A percentile compares a stretch with the other conserved stretches of the same genome.
phyloP scores from a whole-genome alignment of 2,797 vertebrate genomes.

The Acipenser ruthenus region DNA sequence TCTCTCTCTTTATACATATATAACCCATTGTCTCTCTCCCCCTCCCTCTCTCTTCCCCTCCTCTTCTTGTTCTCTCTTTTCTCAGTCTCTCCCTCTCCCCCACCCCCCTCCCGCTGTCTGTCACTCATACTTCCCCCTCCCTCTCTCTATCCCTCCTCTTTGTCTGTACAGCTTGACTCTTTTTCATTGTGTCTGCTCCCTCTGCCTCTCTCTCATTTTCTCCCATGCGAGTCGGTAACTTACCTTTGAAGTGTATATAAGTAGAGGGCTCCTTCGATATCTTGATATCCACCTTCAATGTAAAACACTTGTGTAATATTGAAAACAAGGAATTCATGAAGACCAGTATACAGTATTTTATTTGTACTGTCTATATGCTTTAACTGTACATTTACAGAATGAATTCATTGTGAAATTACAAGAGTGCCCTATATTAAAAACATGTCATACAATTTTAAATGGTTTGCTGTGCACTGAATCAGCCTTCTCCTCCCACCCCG shows the following conservation, averaged over 20 bases:
- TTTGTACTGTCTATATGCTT: too few species aligned
- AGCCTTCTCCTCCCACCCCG: constrained; percentile 6
- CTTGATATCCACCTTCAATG: too few species aligned
- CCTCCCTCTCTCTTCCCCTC: neutral
- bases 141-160: neutral
- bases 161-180: too few species aligned
- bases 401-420: neutral
- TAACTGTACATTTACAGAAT: neutral
- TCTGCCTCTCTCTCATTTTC: too few species aligned
- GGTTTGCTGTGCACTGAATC: constrained; percentile 6
- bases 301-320: too few species aligned
- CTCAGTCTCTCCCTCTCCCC: neutral
- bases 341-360: too few species aligned
- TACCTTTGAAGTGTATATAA: too few species aligned
- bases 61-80: neutral
- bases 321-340: too few species aligned
- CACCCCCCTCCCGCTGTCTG: neutral
- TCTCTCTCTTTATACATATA: neutral
- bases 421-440: neutral
- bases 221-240: too few species aligned
- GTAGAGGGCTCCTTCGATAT: too few species aligned
- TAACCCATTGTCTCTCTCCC: neutral
- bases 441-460: neutral
- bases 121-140: neutral
- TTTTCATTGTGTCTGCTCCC: too few species aligned